Evolutionary conservation across 2,888 invertebrate genomes (phyloP).

Genomic region (Cyclophora punctaria): DNA sequence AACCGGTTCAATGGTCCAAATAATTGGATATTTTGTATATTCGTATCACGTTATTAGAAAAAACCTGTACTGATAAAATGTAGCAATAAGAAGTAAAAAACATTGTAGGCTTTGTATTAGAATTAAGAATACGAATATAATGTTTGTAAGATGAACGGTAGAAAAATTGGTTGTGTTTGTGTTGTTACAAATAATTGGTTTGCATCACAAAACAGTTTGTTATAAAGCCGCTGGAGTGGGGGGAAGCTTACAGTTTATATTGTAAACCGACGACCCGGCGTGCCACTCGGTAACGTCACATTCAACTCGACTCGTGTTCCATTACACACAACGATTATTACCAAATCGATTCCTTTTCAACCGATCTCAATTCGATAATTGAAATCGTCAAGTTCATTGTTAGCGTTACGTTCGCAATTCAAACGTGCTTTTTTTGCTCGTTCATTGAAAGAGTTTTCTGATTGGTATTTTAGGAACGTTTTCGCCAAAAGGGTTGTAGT

Average conservation of each 20-base stretch:
- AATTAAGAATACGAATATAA: too few species aligned
- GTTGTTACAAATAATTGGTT: not conserved
- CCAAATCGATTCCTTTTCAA: conserved; percentile 3
- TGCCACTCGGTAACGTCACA: conserved; percentile 44
- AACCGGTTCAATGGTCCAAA: too few species aligned
- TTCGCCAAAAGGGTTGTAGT: not conserved
- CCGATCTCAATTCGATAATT: not conserved
- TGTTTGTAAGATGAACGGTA: too few species aligned
- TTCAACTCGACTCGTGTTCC: conserved; percentile 29
- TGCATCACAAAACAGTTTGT: conserved; percentile 15
- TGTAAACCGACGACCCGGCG: conserved; percentile 33
- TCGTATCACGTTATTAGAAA: too few species aligned
- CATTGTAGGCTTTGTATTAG: too few species aligned
- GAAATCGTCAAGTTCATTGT: too few species aligned
- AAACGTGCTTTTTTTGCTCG: not conserved
- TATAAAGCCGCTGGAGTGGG: conserved; percentile 31
- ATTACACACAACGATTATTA: conserved; percentile 9
- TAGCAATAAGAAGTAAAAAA: too few species aligned
- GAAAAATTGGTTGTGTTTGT: too few species aligned
- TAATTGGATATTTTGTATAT: too few species aligned
- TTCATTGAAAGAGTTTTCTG: not conserved
- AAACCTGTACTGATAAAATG: too few species aligned
- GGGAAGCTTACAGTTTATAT: conserved; percentile 47
- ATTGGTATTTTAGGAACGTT: not conserved
- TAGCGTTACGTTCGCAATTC: not conserved